A percentile compares a stretch with the other conserved stretches of the same genome.
These are phyloP conservation scores for Pterostichus niger DNA, from an alignment of 2,888 invertebrate genomes.

Conservation along the genomic window DNA sequence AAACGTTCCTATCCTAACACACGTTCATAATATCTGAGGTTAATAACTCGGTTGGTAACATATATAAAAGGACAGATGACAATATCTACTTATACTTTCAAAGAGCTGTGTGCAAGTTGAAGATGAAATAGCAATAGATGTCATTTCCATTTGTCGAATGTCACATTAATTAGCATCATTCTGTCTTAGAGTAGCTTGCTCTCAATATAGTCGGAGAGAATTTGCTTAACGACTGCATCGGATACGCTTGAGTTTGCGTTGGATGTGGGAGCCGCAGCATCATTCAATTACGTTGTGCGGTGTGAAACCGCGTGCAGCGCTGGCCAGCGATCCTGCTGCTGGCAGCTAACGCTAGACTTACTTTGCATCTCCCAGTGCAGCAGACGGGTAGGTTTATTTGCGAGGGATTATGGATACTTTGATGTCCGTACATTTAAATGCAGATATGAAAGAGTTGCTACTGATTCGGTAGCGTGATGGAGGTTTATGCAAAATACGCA, in stretches of 20 bases:
- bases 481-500: neutral
- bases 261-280: neutral
- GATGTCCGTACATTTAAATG: no score
- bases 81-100: no score
- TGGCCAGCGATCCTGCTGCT: neutral
- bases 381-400: no score
- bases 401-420: no score
- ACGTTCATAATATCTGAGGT: no score
- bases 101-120: no score
- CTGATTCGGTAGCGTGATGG: neutral
- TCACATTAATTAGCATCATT: neutral
- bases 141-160: neutral
- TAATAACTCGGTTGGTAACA: no score
- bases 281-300: slow-evolving; percentile 1
- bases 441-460: neutral
- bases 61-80: no score
- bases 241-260: neutral
- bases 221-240: slow-evolving; percentile 14
- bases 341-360: no score
- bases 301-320: neutral
- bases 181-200: neutral
- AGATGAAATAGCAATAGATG: neutral
- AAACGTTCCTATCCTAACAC: no score
- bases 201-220: slow-evolving; percentile 29
- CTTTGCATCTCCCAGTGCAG: no score